Evolutionary conservation across 2,113 vertebrate genomes (phyloP).

Genomic region (Erpornis zantholeuca): DNA sequence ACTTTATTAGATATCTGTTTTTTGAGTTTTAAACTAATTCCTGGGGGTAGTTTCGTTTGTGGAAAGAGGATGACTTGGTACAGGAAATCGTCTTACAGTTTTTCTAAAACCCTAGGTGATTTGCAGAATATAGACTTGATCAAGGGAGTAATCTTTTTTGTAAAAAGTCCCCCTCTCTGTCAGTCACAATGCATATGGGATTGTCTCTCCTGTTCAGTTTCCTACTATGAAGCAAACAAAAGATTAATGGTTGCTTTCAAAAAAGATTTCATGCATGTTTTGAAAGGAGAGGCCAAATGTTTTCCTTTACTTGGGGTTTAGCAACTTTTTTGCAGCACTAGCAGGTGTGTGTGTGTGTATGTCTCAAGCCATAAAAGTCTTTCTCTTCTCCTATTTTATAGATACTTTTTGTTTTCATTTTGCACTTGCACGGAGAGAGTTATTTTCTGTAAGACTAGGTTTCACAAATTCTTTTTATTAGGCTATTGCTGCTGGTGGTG

Average conservation of each 20-base stretch:
- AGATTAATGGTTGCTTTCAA: not conserved
- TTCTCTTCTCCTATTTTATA: not conserved
- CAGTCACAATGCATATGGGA: too few species aligned
- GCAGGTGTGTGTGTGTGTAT: rapidly evolving
- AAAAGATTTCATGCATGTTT: not conserved
- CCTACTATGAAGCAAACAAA: not conserved
- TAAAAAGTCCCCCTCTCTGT: not conserved
- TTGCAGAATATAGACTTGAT: not conserved
- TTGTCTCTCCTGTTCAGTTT: not conserved
- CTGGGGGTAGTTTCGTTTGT: not conserved
- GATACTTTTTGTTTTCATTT: not conserved
- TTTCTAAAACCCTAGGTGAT: not conserved
- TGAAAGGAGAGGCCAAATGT: not conserved
- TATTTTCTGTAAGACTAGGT: not conserved
- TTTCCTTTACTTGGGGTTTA: not conserved
- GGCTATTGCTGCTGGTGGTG: not conserved
- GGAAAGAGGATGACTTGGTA: not conserved
- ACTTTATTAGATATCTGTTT: not conserved
- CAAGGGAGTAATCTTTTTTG: not conserved
- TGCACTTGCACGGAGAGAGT: not conserved
- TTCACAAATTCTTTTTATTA: not conserved
- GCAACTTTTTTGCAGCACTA: not conserved
- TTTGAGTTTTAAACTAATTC: not conserved
- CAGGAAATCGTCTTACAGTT: not conserved
- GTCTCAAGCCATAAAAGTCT: not conserved